phyloP scores from a whole-genome alignment of 1,140 invertebrate genomes.

The Microvelia longipes region DNA sequence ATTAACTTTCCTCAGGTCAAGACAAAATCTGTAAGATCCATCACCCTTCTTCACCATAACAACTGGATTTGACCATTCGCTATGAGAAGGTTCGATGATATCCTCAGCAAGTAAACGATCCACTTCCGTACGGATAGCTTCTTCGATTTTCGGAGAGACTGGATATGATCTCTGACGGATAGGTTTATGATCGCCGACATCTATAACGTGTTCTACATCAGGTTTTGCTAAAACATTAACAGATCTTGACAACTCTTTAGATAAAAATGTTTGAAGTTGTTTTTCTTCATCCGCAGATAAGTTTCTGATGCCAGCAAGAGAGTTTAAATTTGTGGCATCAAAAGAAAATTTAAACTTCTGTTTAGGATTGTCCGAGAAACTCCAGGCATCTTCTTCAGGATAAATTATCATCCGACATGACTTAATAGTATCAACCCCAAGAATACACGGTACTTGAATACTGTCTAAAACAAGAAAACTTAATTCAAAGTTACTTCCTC shows the following conservation, averaged over 20 bases:
- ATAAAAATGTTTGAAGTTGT: background rate
- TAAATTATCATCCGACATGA: background rate
- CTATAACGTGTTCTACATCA: background rate
- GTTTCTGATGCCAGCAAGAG: background rate
- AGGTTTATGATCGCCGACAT: background rate
- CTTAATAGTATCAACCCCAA: background rate
- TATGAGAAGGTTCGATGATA: slow-evolving; percentile 30
- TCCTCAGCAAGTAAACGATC: slow-evolving; percentile 23
- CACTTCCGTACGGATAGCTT: slow-evolving; percentile 16
- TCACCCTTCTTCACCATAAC: slow-evolving; percentile 37
- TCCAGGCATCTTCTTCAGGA: background rate
- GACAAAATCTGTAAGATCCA: slow-evolving; percentile 30
- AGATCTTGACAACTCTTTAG: background rate
- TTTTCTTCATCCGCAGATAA: background rate
- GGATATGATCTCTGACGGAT: slow-evolving; percentile 15
- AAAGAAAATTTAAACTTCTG: background rate
- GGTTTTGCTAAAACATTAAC: background rate
- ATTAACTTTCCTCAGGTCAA: slow-evolving; percentile 34
- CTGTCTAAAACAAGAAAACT: background rate
- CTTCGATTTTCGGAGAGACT: slow-evolving; percentile 4
- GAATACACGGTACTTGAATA: background rate
- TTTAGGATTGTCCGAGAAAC: background rate
- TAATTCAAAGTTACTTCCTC: background rate
- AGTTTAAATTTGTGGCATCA: background rate
- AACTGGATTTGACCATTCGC: slow-evolving; percentile 32